Percentiles rank a stretch among this genome's conserved stretches.
Evolutionary conservation across 2,797 vertebrate genomes (phyloP).

Genomic region (Potorous gilbertii): DNA sequence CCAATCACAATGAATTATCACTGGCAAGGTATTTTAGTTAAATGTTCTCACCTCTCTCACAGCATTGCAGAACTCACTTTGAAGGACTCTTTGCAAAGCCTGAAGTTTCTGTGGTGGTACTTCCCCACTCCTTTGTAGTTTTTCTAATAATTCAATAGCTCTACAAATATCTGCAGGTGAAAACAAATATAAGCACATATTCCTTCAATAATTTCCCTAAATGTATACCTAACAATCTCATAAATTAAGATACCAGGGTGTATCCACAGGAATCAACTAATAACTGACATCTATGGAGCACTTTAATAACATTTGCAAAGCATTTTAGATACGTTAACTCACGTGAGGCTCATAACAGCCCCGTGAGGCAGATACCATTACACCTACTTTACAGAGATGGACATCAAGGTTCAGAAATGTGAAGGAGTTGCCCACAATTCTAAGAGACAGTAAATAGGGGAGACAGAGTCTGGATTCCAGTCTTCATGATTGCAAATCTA

Average conservation of each 20-base stretch:
- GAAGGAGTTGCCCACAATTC: neutral
- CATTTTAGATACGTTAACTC: neutral
- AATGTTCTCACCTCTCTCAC: constrained; percentile 93
- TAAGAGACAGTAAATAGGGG: neutral
- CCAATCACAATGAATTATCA: neutral
- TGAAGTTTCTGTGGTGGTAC: constrained; percentile 98
- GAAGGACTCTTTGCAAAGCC: constrained; percentile 96
- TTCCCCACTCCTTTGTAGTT: constrained; percentile 97
- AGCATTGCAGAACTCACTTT: constrained; percentile 99
- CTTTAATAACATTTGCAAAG: neutral
- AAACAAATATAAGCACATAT: constrained; percentile 54
- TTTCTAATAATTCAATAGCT: constrained; percentile 97
- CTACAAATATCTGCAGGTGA: constrained; percentile 94
- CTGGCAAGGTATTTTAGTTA: neutral
- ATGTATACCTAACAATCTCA: constrained; percentile 2
- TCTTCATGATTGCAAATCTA: neutral
- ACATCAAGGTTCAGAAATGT: neutral
- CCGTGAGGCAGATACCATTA: neutral
- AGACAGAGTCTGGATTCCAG: neutral
- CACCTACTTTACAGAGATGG: neutral
- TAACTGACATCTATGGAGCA: neutral
- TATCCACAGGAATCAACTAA: neutral
- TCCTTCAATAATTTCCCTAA: constrained; percentile 3
- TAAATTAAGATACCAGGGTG: neutral
- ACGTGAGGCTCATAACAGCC: neutral